Evolutionary conservation across 1,140 invertebrate genomes (phyloP).

Genomic region (Sesamia nonagrioides): DNA sequence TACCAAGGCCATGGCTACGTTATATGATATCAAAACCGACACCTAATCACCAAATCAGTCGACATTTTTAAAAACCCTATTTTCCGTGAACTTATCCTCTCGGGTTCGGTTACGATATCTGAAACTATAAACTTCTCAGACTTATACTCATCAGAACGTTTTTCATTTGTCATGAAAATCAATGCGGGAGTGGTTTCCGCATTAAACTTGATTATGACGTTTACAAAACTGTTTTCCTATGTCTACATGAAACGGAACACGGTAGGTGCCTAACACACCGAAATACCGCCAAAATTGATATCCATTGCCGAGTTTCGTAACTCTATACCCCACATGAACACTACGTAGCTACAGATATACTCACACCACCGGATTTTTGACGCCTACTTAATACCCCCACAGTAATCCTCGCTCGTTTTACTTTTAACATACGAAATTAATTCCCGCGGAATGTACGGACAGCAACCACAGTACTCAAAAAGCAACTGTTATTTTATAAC

Average conservation of each 20-base stretch:
- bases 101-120: no score
- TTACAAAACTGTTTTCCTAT: not conserved
- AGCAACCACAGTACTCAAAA: constrained; percentile 44
- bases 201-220: no score
- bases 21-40: no score
- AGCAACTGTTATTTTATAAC: not conserved
- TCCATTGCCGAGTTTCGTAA: not conserved
- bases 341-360: constrained; percentile 4
- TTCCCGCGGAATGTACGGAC: constrained; percentile 59
- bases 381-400: constrained; percentile 49
- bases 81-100: no score
- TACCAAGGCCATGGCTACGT: no score
- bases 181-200: no score
- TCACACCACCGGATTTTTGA: constrained; percentile 15
- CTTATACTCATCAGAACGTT: no score
- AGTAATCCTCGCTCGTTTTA: constrained; percentile 61
- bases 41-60: no score
- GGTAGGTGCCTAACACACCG: not conserved
- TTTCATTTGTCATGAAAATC: no score
- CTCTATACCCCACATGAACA: not conserved
- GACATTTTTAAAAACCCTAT: no score
- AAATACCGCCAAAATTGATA: constrained; percentile 20
- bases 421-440: constrained; percentile 74
- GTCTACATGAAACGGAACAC: not conserved
- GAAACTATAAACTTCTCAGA: no score